These are phyloP conservation scores for Helicolenus hilgendorfi DNA, from an alignment of 2,797 vertebrate species.

Conservation along the genomic window DNA sequence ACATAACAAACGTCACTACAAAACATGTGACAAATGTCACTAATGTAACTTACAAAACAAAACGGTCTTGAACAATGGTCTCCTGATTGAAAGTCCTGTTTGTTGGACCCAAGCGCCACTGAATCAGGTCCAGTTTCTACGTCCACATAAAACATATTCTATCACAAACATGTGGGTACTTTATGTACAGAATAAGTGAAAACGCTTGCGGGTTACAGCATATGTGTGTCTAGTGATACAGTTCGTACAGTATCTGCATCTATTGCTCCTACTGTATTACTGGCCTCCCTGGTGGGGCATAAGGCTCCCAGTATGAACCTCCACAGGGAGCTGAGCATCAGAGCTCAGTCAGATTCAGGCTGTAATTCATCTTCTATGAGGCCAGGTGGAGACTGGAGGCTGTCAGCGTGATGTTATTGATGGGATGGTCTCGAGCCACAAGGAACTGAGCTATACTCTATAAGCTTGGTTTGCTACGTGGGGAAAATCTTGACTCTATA, in stretches of 20 bases:
- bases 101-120: no score
- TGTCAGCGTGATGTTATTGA: conserved; percentile 72
- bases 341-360: conserved; percentile 42
- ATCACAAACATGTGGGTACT: neutral
- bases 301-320: neutral
- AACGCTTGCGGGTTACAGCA: neutral
- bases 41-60: no score
- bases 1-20: neutral
- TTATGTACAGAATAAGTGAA: neutral
- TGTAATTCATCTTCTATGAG: conserved; percentile 68
- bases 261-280: conserved; percentile 3
- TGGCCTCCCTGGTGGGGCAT: conserved; percentile 23
- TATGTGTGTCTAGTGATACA: neutral
- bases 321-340: conserved; percentile 8
- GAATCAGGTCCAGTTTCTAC: neutral
- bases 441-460: neutral
- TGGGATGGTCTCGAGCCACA: conserved; percentile 28
- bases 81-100: no score
- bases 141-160: neutral
- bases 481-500: neutral
- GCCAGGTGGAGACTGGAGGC: conserved; percentile 62
- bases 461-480: neutral
- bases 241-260: neutral
- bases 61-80: no score
- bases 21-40: no score